phyloP scores from a whole-genome alignment of 2,888 invertebrate species.

The Eupithecia dodoneata region DNA sequence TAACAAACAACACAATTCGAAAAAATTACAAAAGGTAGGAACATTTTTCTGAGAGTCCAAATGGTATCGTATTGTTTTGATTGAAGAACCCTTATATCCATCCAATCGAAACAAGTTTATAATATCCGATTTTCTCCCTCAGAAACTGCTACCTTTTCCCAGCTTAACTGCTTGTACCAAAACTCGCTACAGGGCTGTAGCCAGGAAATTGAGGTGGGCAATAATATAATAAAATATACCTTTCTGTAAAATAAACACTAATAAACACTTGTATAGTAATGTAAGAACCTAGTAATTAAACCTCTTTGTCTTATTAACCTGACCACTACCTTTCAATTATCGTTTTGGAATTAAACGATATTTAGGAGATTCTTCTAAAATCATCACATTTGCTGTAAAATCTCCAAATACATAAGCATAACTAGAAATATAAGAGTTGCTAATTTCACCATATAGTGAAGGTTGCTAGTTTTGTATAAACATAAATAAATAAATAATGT shows the following conservation, averaged over 20 bases:
- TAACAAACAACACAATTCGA: neutral
- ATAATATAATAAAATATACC: neutral
- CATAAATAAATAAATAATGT: no score
- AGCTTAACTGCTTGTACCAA: slow-evolving; percentile 20
- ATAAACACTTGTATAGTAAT: neutral
- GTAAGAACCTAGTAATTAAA: neutral
- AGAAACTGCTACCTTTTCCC: slow-evolving; percentile 28
- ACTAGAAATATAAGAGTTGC: no score
- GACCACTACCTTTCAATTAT: no score
- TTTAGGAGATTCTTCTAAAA: no score
- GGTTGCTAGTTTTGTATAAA: no score
- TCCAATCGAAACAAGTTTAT: slow-evolving; percentile 21
- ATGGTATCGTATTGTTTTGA: neutral
- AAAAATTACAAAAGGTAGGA: neutral
- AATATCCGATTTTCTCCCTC: slow-evolving; percentile 23
- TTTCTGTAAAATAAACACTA: neutral
- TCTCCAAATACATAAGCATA: no score
- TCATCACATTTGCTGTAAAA: no score
- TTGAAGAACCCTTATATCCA: neutral
- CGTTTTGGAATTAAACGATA: no score
- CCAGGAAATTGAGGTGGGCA: neutral
- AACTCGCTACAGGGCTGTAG: slow-evolving; percentile 8
- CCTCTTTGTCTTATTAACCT: no score
- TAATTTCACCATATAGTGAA: no score
- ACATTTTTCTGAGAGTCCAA: neutral